phyloP scores from a whole-genome alignment of 1,140 invertebrate genomes.

The Hermetia illucens region DNA sequence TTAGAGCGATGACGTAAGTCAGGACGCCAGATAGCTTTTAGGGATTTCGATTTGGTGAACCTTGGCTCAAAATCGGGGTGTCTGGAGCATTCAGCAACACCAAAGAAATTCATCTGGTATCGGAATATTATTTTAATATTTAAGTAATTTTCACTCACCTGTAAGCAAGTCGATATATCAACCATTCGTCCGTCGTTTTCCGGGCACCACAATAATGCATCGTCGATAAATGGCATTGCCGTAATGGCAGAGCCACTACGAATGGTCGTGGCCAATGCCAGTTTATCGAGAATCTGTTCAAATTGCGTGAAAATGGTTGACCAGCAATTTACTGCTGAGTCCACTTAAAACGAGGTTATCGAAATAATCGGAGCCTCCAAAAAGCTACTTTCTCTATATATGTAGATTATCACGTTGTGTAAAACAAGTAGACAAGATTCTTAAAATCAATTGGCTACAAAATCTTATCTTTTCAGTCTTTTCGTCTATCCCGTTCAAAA shows the following conservation, averaged over 20 bases:
- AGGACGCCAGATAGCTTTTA: too few species aligned
- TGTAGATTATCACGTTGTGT: background rate
- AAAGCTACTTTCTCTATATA: background rate
- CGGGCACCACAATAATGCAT: slow-evolving; percentile 80
- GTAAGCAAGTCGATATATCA: slow-evolving; percentile 71
- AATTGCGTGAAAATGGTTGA: slow-evolving; percentile 2
- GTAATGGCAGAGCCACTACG: slow-evolving; percentile 44
- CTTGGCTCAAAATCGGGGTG: too few species aligned
- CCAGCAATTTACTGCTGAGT: slow-evolving; percentile 1
- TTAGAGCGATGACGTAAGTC: too few species aligned
- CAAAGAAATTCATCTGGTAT: too few species aligned
- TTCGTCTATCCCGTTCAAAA: background rate
- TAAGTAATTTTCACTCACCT: slow-evolving; percentile 39
- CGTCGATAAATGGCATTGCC: slow-evolving; percentile 89
- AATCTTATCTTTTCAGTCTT: background rate
- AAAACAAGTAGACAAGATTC: background rate
- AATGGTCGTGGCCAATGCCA: slow-evolving; percentile 44
- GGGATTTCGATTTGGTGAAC: too few species aligned
- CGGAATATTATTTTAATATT: slow-evolving; percentile 1
- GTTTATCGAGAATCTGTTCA: slow-evolving; percentile 15
- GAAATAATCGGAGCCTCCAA: slow-evolving; percentile 3
- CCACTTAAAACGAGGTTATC: slow-evolving; percentile 2
- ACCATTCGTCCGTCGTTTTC: slow-evolving; percentile 86
- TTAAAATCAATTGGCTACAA: background rate
- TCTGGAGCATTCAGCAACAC: too few species aligned